Conservation (phyloP, 30 jellyfish, hydroid and myxozoan species). For the Hydractinia symbiolongicarpus region DNA sequence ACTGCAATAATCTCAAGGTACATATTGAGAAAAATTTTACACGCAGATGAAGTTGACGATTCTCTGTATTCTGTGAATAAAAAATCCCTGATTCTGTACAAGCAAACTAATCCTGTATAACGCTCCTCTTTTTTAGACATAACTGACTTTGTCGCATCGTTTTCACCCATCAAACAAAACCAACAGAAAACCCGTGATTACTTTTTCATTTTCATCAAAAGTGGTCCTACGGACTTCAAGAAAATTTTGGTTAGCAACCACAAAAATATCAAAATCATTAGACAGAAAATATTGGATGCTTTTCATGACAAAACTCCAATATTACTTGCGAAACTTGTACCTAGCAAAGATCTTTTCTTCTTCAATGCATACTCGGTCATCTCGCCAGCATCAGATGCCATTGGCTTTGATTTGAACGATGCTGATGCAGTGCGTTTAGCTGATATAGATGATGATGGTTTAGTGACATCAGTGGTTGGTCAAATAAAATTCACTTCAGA, state of each 20-base stretch:
- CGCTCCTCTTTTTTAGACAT: background rate
- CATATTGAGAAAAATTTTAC: no score
- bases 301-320: conserved; percentile 3
- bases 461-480: conserved; percentile 1
- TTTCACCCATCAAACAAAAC: background rate
- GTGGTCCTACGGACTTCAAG: background rate
- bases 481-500: background rate
- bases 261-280: background rate
- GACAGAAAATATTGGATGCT: conserved; percentile 11
- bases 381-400: background rate
- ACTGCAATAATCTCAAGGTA: no score
- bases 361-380: background rate
- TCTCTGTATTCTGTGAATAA: no score
- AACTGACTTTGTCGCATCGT: background rate
- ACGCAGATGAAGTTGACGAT: no score
- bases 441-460: background rate
- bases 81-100: no score
- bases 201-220: background rate
- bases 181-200: background rate
- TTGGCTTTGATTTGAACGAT: background rate
- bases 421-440: conserved; percentile 2
- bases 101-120: no score
- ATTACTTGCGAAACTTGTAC: background rate
- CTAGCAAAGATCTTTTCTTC: background rate
- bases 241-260: conserved; percentile 13